Evolutionary conservation across 30 jellyfish, hydroid and myxozoan genomes (phyloP), one percentile per base, ranked within the genome.

Genomic region (Turritopsis rubra): DNA sequence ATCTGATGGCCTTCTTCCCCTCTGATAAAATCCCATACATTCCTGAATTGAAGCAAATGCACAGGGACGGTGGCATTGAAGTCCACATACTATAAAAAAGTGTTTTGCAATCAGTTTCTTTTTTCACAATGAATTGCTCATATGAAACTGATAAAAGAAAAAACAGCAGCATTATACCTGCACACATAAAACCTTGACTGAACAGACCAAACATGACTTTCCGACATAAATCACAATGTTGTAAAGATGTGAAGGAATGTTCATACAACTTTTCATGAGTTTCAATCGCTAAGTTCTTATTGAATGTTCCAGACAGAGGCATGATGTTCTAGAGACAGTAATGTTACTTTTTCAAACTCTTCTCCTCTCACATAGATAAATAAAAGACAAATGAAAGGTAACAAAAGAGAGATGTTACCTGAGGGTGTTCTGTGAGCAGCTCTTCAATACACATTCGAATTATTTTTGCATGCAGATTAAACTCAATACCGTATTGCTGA

Each of bases 51-150:
- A 88, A 79, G 83, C 75, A 29, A 83, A 85, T 0, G 95, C 96
- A 82, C 98, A 92, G 71, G 81, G 54, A 21, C 98, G 96, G 81
- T 92, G 98, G 66, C 96, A 92, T 71, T 92, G 98, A 5, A 87
- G 29, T 8, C 98, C 96, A 82, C 98, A 92, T 52, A 29, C 98
- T 92, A 54, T 5, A 13, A 41, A 13, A 41, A 41, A 41, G 60
- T 41, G n/a, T n/a, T n/a, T n/a, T n/a, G n/a, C n/a, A n/a, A n/a
- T n/a, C n/a, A n/a, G n/a, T n/a, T n/a, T n/a, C n/a, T n/a, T n/a
- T n/a, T n/a, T n/a, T n/a, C n/a, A n/a, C n/a, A n/a, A n/a, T n/a
- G n/a, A n/a, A n/a, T n/a, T n/a, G n/a, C n/a, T n/a, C n/a, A n/a
- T n/a, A n/a, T n/a, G 13, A 41, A 41, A 41, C 5, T 41, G 60